phyloP scores from a whole-genome alignment of 2,888 invertebrate species.

The Diabrotica balteata region DNA sequence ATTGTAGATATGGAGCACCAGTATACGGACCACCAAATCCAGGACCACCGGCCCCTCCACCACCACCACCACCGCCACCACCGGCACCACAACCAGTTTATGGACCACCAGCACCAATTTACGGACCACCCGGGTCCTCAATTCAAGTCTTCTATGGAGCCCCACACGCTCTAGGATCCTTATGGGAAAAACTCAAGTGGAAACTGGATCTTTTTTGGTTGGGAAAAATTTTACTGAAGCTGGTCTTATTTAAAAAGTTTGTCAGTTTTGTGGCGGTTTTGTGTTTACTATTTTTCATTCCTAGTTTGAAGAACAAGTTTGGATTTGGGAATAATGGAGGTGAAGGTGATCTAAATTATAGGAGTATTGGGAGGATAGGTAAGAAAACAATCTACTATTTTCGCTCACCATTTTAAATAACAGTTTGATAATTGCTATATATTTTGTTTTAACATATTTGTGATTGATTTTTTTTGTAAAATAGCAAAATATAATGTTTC shows the following conservation, averaged over 20 bases:
- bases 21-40: slow-evolving; percentile 18
- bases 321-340: slow-evolving; percentile 2
- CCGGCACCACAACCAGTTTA: slow-evolving; percentile 40
- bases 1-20: neutral
- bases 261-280: slow-evolving; percentile 81
- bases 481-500: too few relatives aligned
- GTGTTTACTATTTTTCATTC: slow-evolving; percentile 78
- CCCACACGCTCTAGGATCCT: slow-evolving; percentile 67
- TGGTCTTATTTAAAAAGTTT: slow-evolving; percentile 81
- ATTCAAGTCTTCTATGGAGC: slow-evolving; percentile 60
- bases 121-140: slow-evolving; percentile 36
- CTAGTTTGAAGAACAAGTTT: slow-evolving; percentile 57
- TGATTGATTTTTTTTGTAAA: too few relatives aligned
- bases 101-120: slow-evolving; percentile 30
- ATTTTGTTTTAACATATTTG: too few relatives aligned
- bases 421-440: too few relatives aligned
- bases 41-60: slow-evolving; percentile 12
- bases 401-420: too few relatives aligned
- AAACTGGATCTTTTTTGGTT: slow-evolving; percentile 76
- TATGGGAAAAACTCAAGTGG: slow-evolving; percentile 72
- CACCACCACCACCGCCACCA: slow-evolving; percentile 13
- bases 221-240: slow-evolving; percentile 77
- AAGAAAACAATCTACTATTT: too few relatives aligned
- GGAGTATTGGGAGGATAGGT: too few relatives aligned
- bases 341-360: neutral